Base-by-base conservation (phyloP, 2,888 invertebrate species). In the Rhyacophila evoluta region DNA sequence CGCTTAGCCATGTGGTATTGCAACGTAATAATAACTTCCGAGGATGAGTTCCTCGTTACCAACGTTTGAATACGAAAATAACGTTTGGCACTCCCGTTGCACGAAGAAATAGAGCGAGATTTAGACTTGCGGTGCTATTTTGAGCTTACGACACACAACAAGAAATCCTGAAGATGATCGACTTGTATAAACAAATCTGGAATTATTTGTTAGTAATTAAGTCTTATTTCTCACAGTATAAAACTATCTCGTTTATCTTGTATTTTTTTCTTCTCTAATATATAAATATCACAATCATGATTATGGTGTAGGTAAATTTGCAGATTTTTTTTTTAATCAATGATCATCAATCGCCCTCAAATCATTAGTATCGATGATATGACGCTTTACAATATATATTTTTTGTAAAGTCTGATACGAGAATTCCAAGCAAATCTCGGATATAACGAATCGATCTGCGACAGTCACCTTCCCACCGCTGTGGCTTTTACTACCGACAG, bases 11-110 rank as follows among this genome's bases (percentile, higher is more conserved):
- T 41, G 55, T 55, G 55, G 25, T 25, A 8, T 15, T 55, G 55
- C 55, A 55, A 10, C 55, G 25, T 55, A 55, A 55, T 55, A 55
- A 55, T 55, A 55, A 55, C 55, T 55, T 55, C 55, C 6, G 55
- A 55, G 25, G 55, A 55, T 8, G 55, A 55, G 55, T 55, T 19
- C 55, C 55, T 55, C 55, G 55, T 55, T 55, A 55, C 55, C 55
- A 55, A 55, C 55, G 19, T 55, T 10, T 19, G 55, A 55, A 55
- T 55, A 55, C 55, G 55, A 55, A 55, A 55, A 55, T 55, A 55
- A 19, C 55, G 55, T 55, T 25, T 25, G 25, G 55, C 55, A 55
- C 55, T 55, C 55, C 15, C 19, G 55, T 55, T 33, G 19, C n/a
- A 41, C 19, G 6, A 15, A 41, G 41, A 41, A 41, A 41, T 41